A percentile compares a stretch with the other conserved stretches of the same genome.
These are phyloP conservation scores for Gallirallus australis DNA, from an alignment of 2,797 vertebrate species.

Conservation along the genomic window DNA sequence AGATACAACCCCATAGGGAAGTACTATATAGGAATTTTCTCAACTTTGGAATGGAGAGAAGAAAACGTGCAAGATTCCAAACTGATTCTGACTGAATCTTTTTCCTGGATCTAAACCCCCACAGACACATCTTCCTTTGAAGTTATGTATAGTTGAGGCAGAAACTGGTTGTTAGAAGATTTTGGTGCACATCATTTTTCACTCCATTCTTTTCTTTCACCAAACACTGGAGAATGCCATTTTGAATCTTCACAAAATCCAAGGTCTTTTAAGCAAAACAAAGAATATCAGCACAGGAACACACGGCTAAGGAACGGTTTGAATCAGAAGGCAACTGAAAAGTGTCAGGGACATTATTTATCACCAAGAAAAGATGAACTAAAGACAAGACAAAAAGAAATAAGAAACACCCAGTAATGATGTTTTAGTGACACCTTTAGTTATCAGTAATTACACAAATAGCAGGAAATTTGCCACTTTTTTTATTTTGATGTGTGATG, in stretches of 20 bases:
- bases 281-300: neutral
- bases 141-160: neutral
- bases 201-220: neutral
- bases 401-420: neutral
- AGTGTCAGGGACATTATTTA: neutral
- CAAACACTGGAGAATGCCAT: neutral
- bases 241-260: neutral
- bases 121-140: neutral
- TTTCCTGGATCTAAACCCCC: neutral
- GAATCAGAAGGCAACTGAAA: neutral
- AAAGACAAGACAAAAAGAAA: neutral
- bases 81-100: neutral
- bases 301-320: neutral
- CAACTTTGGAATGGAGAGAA: conserved; percentile 23
- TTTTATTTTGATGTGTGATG: neutral
- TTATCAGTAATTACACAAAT: neutral
- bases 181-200: neutral
- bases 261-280: neutral
- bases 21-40: neutral
- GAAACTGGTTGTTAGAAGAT: neutral
- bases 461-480: neutral
- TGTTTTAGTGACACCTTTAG: neutral
- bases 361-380: neutral
- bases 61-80: neutral
- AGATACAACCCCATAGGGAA: neutral